These are phyloP conservation scores for Pseudomyrmex gracilis DNA, from an alignment of 1,140 invertebrate genomes.

Conservation along the genomic window DNA sequence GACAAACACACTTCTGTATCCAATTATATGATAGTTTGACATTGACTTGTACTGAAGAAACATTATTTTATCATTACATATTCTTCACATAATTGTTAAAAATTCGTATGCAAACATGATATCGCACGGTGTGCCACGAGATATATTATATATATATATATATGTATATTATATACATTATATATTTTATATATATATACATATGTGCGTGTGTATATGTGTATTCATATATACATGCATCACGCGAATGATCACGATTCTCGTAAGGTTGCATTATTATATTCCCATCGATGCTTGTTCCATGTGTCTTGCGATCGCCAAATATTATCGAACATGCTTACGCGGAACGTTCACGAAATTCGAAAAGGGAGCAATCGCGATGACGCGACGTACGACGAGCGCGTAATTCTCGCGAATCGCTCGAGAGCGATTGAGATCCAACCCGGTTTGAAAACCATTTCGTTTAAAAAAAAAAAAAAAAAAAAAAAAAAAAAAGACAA, in stretches of 20 bases:
- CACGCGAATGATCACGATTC: slow-evolving; percentile 18
- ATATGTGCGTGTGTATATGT: too few species aligned
- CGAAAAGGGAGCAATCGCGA: neutral
- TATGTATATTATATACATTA: too few species aligned
- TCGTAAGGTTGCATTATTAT: neutral
- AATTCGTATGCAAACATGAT: neutral
- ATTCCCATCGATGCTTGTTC: neutral
- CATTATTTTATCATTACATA: slow-evolving; percentile 36
- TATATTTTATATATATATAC: too few species aligned
- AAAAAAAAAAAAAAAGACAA: neutral
- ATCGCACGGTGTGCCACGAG: neutral
- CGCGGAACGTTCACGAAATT: neutral
- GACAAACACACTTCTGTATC: slow-evolving; percentile 44
- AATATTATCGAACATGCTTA: neutral
- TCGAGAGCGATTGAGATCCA: neutral
- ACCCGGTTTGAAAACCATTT: neutral
- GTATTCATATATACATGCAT: neutral
- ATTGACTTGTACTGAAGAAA: slow-evolving; percentile 59
- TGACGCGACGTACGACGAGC: neutral
- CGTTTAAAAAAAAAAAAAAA: neutral
- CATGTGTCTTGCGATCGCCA: neutral
- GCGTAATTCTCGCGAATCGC: neutral
- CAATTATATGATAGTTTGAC: slow-evolving; percentile 59
- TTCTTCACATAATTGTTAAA: slow-evolving; percentile 2
- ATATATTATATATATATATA: too few species aligned